Percentiles rank a stretch among this genome's conserved stretches.
These are phyloP conservation scores for Aurelia coerulea DNA, from an alignment of 30 jellyfish, hydroid and myxozoan genomes.

Conservation along the genomic window DNA sequence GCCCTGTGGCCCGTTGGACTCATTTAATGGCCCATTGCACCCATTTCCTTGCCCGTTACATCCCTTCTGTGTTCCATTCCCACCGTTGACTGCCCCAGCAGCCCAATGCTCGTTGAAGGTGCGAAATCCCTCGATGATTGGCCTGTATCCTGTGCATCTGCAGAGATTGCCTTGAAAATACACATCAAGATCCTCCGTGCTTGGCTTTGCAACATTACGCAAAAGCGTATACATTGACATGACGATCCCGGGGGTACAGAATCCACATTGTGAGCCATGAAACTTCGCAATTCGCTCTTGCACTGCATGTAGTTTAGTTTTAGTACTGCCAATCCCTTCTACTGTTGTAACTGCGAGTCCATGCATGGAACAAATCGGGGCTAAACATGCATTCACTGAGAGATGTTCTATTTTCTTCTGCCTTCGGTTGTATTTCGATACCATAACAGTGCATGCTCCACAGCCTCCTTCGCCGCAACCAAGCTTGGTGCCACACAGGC, in stretches of 20 bases:
- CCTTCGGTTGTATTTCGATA: slow-evolving; percentile 44
- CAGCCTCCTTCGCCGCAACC: slow-evolving; percentile 76
- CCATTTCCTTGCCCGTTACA: too few relatives aligned
- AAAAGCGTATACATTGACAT: slow-evolving; percentile 61
- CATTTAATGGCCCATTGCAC: too few relatives aligned
- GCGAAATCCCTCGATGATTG: slow-evolving; percentile 60
- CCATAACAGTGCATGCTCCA: slow-evolving; percentile 68
- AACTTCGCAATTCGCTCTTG: slow-evolving; percentile 52
- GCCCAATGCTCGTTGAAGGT: slow-evolving; percentile 31
- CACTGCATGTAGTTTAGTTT: slow-evolving; percentile 38
- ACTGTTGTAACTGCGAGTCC: slow-evolving; percentile 68
- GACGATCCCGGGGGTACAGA: slow-evolving; percentile 65
- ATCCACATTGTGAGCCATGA: slow-evolving; percentile 70
- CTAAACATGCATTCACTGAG: slow-evolving; percentile 46
- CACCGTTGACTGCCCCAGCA: not conserved
- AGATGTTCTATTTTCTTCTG: slow-evolving; percentile 36
- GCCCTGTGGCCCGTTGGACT: too few relatives aligned
- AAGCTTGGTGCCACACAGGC: slow-evolving; percentile 60
- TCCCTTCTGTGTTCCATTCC: too few relatives aligned
- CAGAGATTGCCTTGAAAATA: slow-evolving; percentile 58
- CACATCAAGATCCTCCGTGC: slow-evolving; percentile 38
- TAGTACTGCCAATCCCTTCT: slow-evolving; percentile 67
- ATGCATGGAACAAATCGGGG: slow-evolving; percentile 58
- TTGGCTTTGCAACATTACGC: slow-evolving; percentile 51
- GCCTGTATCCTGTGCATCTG: slow-evolving; percentile 73